Evolutionary conservation across 2,113 vertebrate species (phyloP).

Genomic region (Hippocampus barbouri): DNA sequence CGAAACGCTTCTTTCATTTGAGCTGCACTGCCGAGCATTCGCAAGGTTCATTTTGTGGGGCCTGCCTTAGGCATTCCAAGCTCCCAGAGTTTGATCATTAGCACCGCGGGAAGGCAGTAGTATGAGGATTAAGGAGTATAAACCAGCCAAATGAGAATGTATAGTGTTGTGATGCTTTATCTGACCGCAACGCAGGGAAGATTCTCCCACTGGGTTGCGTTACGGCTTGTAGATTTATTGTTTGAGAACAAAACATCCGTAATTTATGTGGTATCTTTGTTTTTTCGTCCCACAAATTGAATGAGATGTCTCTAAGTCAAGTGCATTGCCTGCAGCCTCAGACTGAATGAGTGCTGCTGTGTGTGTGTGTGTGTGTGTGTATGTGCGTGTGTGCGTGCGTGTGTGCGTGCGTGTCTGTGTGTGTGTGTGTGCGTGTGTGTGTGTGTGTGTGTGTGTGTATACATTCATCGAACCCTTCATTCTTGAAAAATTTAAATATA

Average conservation of each 20-base stretch:
- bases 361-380: not conserved
- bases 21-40: slow-evolving; percentile 3
- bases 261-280: not conserved
- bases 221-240: not conserved
- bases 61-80: slow-evolving; percentile 11
- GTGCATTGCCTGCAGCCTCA: slow-evolving; percentile 1
- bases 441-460: not conserved
- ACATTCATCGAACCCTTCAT: too few relatives aligned
- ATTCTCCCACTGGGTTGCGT: not conserved
- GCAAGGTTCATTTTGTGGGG: slow-evolving; percentile 1
- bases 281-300: slow-evolving; percentile 18
- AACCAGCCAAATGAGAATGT: not conserved
- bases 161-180: not conserved
- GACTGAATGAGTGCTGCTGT: slow-evolving; percentile 1
- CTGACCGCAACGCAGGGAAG: not conserved
- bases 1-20: slow-evolving; percentile 5
- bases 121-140: slow-evolving; percentile 2
- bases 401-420: too few relatives aligned
- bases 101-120: slow-evolving; percentile 10
- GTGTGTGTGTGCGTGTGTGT: too few relatives aligned
- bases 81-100: slow-evolving; percentile 35
- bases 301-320: slow-evolving; percentile 15
- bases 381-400: too few relatives aligned
- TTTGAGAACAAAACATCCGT: not conserved
- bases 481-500: too few relatives aligned